Percentiles rank a stretch among this genome's conserved stretches.
phyloP scores from a whole-genome alignment of 2,113 vertebrate genomes.

The Mirounga angustirostris region DNA sequence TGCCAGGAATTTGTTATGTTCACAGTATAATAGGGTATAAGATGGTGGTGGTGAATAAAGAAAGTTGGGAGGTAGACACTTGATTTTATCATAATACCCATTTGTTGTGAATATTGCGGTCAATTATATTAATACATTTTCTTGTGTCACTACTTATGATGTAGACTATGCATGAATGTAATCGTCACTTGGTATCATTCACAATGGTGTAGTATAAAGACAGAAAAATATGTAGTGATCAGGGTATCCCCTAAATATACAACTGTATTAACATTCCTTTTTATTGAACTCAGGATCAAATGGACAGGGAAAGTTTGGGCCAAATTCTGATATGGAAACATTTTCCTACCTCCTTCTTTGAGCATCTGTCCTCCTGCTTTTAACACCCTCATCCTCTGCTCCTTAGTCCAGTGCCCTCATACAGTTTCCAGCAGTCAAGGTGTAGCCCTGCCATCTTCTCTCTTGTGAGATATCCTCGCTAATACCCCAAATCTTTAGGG shows the following conservation, averaged over 20 bases:
- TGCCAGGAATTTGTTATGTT: neutral
- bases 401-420: neutral
- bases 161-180: neutral
- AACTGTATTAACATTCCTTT: neutral
- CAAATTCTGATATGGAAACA: neutral
- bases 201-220: neutral
- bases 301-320: neutral
- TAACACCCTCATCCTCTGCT: neutral
- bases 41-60: neutral
- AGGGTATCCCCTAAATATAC: conserved; percentile 25
- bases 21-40: neutral
- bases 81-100: neutral
- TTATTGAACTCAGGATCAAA: neutral
- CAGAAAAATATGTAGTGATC: neutral
- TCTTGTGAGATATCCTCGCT: neutral
- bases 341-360: neutral
- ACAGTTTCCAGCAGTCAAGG: neutral
- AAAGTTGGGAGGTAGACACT: neutral
- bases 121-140: neutral
- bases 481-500: neutral
- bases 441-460: neutral
- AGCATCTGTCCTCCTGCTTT: neutral
- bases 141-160: neutral
- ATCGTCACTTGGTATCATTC: neutral
- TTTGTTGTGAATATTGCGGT: neutral